Conservation (phyloP, 2,888 invertebrate species). For the Monochamus alternatus region DNA sequence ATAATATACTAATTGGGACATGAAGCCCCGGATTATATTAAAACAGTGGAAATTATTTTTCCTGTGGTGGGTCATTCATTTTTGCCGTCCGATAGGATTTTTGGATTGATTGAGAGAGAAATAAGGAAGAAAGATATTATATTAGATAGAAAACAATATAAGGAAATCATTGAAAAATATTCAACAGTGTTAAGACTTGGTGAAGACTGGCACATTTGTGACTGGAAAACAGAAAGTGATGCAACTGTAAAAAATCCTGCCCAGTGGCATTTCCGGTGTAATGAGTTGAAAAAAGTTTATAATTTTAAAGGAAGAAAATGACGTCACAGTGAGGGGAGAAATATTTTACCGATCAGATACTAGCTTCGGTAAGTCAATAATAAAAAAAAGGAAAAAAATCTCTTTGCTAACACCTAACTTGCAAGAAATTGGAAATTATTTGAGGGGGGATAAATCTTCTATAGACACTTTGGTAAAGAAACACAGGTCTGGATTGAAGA, state of each 20-base stretch:
- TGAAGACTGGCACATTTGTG: constrained; percentile 27
- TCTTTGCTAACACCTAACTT: constrained; percentile 6
- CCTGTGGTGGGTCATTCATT: constrained; percentile 26
- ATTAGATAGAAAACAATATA: constrained; percentile 14
- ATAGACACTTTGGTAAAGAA: constrained; percentile 27
- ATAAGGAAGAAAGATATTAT: constrained; percentile 26
- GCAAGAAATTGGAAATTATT: constrained; percentile 9
- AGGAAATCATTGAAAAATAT: constrained; percentile 26
- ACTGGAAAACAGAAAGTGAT: constrained; percentile 26
- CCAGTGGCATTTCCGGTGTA: constrained; percentile 28
- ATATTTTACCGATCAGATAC: background rate
- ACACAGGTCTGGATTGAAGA: constrained; percentile 27
- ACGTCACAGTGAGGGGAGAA: background rate
- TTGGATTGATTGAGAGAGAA: constrained; percentile 28
- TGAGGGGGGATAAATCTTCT: constrained; percentile 30
- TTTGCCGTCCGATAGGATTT: background rate
- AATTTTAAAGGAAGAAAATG: background rate
- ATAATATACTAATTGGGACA: constrained; percentile 29
- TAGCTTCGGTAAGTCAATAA: background rate
- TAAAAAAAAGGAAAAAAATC: constrained; percentile 7
- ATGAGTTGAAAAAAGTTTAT: constrained; percentile 31
- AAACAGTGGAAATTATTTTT: constrained; percentile 22
- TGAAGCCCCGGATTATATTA: constrained; percentile 5
- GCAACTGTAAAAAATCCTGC: constrained; percentile 27
- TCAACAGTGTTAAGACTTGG: constrained; percentile 26